Conservation (phyloP, 2,797 vertebrate genomes). For the Thalassophryne amazonica region DNA sequence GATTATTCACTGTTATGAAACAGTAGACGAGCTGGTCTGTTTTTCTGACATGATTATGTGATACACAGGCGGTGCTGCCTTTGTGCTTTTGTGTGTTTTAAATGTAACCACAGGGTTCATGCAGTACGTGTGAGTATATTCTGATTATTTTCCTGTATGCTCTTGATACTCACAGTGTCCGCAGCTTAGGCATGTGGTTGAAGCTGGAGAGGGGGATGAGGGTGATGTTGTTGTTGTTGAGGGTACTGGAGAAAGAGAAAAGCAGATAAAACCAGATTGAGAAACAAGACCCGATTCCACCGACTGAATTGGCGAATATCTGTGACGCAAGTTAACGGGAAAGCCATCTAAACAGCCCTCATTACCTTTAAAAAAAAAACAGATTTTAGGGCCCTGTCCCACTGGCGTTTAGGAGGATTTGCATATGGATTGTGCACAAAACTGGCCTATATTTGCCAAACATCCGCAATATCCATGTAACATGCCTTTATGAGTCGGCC, state of each 20-base stretch:
- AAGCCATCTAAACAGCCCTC: background rate
- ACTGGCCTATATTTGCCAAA: too few relatives aligned
- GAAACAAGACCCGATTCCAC: constrained; percentile 23
- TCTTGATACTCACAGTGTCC: constrained; percentile 91
- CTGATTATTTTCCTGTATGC: background rate
- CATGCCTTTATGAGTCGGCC: too few relatives aligned
- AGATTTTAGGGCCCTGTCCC: too few relatives aligned
- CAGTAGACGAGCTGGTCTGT: constrained; percentile 53
- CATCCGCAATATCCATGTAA: too few relatives aligned
- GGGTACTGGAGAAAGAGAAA: constrained; percentile 80
- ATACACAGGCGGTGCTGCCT: constrained; percentile 40
- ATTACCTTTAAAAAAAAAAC: too few relatives aligned
- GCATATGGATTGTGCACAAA: too few relatives aligned
- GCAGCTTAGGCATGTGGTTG: constrained; percentile 99
- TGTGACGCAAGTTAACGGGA: constrained; percentile 20
- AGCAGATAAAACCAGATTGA: constrained; percentile 30
- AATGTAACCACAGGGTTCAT: background rate
- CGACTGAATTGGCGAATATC: constrained; percentile 14
- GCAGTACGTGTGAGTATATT: background rate
- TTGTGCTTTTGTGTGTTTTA: constrained; percentile 8
- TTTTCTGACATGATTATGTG: constrained; percentile 53
- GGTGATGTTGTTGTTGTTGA: constrained; percentile 99
- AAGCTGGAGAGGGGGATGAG: constrained; percentile 98
- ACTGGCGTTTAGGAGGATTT: too few relatives aligned
- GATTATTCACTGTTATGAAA: constrained; percentile 69